Evolutionary conservation across 2,113 vertebrate species (phyloP), one percentile per base, ranked within the genome.

Genomic region (Cottus gobio): DNA sequence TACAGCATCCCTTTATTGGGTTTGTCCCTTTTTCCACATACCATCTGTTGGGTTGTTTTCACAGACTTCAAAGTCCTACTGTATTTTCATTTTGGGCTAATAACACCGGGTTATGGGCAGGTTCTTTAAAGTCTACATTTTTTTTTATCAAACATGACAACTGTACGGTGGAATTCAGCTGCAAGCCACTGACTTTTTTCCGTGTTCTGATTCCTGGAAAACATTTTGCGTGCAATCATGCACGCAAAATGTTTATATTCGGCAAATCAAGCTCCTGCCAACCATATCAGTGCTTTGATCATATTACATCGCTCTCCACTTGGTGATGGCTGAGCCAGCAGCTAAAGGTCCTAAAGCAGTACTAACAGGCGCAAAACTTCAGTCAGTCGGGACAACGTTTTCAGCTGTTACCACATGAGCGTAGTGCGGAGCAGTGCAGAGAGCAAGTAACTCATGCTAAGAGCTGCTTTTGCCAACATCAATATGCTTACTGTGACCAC

Each of bases 131-230:
- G 46, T 39, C 69, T n/a, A n/a, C n/a, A n/a, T n/a, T n/a, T n/a
- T n/a, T n/a, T n/a, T n/a, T n/a, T n/a, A n/a, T n/a, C n/a, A n/a
- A 81, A 81, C 74, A 73, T 65, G 67, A 39, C 52, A 69, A 57
- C 72, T 48, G 42, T 60, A 34, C 18, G 1, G 58, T 63, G 54
- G 68, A 80, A 78, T 72, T 87, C 63, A 79, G 69, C 71, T 75
- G 3, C 66, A 73, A 15, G 39, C 77, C 69, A 24, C 77, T 36
- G 58, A 61, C 60, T 37, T 74, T n/a, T 37, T 7, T 34, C 22
- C 58, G 10, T 61, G 26, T 72, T n/a, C 60, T 34, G 26, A 61
- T 72, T 42, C 36, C 36, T 30, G 15, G 5, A 31, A 30, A n/a
- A n/a, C n/a, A n/a, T n/a, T n/a, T n/a, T n/a, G n/a, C n/a, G n/a